These are phyloP conservation scores for Leptopilina clavipes DNA, from an alignment of 1,140 invertebrate species.

Conservation along the genomic window DNA sequence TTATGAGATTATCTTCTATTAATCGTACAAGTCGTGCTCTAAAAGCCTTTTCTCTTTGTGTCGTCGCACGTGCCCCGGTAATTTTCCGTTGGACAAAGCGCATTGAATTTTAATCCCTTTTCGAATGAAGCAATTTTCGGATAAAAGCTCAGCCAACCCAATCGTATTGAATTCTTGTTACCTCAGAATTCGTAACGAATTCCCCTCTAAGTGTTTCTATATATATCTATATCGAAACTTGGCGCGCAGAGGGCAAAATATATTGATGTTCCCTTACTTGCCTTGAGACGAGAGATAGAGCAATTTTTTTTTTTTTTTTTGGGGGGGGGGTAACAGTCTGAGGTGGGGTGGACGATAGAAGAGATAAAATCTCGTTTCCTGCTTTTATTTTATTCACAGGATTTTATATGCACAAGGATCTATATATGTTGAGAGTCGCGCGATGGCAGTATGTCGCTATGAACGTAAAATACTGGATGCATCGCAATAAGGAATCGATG, in stretches of 20 bases:
- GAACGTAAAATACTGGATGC: constrained; percentile 5
- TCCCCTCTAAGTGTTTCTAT: constrained; percentile 17
- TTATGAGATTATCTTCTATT: constrained; percentile 27
- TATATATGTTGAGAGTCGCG: background rate
- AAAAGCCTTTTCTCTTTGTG: constrained; percentile 28
- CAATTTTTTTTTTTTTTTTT: too few species aligned
- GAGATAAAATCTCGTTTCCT: constrained; percentile 12
- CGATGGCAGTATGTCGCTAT: constrained; percentile 12
- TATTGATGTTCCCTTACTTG: constrained; percentile 1
- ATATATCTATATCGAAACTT: background rate
- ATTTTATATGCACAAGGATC: constrained; percentile 14
- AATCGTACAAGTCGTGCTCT: constrained; percentile 19
- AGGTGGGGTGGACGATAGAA: background rate
- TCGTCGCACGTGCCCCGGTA: constrained; percentile 11
- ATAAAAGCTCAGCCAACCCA: constrained; percentile 30
- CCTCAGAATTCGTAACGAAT: constrained; percentile 31
- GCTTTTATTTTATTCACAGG: constrained; percentile 23
- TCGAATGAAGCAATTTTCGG: constrained; percentile 32
- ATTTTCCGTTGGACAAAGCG: constrained; percentile 33
- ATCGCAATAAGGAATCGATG: constrained; percentile 20
- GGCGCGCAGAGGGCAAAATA: background rate
- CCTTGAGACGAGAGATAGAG: background rate
- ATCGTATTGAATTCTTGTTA: constrained; percentile 8
- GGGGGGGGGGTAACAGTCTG: too few species aligned
- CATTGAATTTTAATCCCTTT: constrained; percentile 30